Evolutionary conservation across 2,888 invertebrate species (phyloP).

Genomic region (Eretmocerus hayati): DNA sequence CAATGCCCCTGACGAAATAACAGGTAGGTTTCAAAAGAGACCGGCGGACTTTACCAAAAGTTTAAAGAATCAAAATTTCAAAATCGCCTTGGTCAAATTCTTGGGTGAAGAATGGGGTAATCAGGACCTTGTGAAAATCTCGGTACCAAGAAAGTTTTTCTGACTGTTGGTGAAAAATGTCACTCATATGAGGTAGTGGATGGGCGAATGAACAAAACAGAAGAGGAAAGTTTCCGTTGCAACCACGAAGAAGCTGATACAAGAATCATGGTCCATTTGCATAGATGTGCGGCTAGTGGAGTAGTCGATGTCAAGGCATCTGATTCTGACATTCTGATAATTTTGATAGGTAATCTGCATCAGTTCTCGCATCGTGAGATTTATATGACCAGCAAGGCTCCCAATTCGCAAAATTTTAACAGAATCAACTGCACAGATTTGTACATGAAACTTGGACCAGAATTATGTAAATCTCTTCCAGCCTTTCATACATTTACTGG

Average conservation of each 20-base stretch:
- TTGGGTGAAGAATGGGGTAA: conserved; percentile 1
- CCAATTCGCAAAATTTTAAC: conserved; percentile 17
- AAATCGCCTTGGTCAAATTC: background rate
- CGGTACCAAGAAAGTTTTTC: conserved; percentile 12
- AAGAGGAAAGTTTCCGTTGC: conserved; percentile 15
- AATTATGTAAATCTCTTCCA: conserved; percentile 12
- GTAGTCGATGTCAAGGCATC: conserved; percentile 16
- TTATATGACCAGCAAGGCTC: conserved; percentile 19
- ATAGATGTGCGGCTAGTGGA: no score
- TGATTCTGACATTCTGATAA: conserved; percentile 17
- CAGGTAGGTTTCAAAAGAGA: background rate
- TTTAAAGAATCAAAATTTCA: conserved; percentile 4
- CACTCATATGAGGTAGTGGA: conserved; percentile 18
- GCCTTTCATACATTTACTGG: conserved; percentile 25
- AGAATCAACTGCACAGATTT: conserved; percentile 19
- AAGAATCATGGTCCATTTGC: conserved; percentile 26
- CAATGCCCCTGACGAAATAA: background rate
- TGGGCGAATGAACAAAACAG: conserved; percentile 16
- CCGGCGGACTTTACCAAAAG: background rate
- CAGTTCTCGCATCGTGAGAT: conserved; percentile 6
- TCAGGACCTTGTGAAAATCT: background rate
- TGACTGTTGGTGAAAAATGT: conserved; percentile 24
- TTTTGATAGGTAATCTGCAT: conserved; percentile 21
- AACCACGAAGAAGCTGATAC: conserved; percentile 28
- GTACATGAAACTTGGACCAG: conserved; percentile 13